Evolutionary conservation across 2,888 invertebrate genomes (phyloP).

Genomic region (Leptinotarsa tumamoca): DNA sequence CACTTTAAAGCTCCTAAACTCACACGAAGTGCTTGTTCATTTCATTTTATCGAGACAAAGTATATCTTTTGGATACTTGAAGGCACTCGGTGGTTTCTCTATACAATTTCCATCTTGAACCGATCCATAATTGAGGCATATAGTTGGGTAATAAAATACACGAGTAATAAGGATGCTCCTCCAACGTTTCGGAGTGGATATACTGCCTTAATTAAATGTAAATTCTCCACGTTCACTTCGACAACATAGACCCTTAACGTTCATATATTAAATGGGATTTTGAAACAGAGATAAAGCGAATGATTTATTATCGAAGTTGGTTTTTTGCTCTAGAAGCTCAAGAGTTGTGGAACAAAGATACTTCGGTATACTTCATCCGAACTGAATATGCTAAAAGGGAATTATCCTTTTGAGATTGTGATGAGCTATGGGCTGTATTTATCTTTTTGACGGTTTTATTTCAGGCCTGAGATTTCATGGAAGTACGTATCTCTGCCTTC

Average conservation of each 20-base stretch:
- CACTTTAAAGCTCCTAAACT: too few relatives aligned
- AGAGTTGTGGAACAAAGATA: slow-evolving; percentile 16
- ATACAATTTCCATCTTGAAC: slow-evolving; percentile 2
- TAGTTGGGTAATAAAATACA: slow-evolving; percentile 40
- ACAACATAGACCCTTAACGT: slow-evolving; percentile 40
- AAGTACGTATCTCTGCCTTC: too few relatives aligned
- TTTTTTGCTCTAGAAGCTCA: slow-evolving; percentile 19
- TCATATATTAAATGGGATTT: slow-evolving; percentile 43
- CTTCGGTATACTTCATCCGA: neutral
- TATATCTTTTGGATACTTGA: too few relatives aligned
- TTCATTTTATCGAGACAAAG: too few relatives aligned
- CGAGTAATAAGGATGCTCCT: slow-evolving; percentile 37
- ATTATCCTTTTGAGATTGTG: neutral
- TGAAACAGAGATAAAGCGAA: slow-evolving; percentile 32
- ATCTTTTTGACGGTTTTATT: neutral
- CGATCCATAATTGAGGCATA: slow-evolving; percentile 30
- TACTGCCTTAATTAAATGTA: slow-evolving; percentile 48
- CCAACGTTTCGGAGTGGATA: slow-evolving; percentile 34
- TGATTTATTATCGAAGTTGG: slow-evolving; percentile 30
- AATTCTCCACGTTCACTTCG: slow-evolving; percentile 42
- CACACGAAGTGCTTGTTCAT: too few relatives aligned
- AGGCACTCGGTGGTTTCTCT: neutral
- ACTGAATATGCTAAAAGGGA: slow-evolving; percentile 4
- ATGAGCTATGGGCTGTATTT: slow-evolving; percentile 1
- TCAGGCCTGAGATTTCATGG: neutral